phyloP scores from a whole-genome alignment of 2,113 vertebrate species.

The Cygnus atratus region DNA sequence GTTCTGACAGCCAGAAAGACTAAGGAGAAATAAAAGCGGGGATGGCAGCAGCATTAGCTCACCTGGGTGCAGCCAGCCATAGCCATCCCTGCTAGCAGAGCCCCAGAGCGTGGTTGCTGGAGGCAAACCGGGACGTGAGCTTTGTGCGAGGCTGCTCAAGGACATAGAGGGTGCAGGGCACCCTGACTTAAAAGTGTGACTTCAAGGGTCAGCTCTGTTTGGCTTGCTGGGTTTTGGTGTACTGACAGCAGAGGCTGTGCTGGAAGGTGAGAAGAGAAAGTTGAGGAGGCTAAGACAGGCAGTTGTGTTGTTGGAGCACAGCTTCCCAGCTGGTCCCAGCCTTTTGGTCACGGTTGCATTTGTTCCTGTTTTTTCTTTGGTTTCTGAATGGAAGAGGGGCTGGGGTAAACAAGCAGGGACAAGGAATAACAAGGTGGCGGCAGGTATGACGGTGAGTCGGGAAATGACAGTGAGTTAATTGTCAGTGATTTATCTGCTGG shows the following conservation, averaged over 20 bases:
- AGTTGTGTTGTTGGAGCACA: neutral
- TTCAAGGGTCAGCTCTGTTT: neutral
- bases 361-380: neutral
- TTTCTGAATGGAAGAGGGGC: neutral
- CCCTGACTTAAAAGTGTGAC: neutral
- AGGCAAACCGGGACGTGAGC: neutral
- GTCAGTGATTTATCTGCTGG: neutral
- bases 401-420: neutral
- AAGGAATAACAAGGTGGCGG: neutral
- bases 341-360: neutral
- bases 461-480: neutral
- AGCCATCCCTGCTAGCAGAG: neutral
- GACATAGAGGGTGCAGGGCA: neutral
- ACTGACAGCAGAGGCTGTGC: neutral
- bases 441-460: neutral
- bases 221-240: neutral
- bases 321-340: neutral
- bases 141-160: neutral
- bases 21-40: neutral
- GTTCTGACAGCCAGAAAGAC: neutral
- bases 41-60: accelerated
- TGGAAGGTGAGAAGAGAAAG: neutral
- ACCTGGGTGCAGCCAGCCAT: neutral
- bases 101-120: neutral
- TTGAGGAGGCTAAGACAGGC: neutral